phyloP scores from a whole-genome alignment of 2,797 vertebrate genomes.

The Falco columbarius region DNA sequence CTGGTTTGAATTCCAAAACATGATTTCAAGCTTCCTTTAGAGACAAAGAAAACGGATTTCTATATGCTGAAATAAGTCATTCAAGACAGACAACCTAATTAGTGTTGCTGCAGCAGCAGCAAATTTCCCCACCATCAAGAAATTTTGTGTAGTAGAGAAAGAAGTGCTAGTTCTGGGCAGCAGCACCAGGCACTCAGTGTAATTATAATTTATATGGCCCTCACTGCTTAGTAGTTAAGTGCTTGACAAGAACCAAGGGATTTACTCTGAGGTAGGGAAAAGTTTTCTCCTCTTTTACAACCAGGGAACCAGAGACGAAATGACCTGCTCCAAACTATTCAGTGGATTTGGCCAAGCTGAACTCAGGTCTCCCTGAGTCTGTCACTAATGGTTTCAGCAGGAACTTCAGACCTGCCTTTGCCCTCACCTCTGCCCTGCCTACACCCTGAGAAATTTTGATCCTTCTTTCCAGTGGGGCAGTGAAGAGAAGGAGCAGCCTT shows the following conservation, averaged over 20 bases:
- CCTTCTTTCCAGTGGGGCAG: neutral
- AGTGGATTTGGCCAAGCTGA: neutral
- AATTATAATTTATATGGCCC: conserved; percentile 64
- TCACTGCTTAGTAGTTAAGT: conserved; percentile 36
- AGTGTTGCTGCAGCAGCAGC: neutral
- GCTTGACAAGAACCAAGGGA: conserved; percentile 61
- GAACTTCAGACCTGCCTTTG: neutral
- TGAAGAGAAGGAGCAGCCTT: neutral
- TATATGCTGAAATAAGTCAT: conserved; percentile 24
- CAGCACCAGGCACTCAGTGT: conserved; percentile 44
- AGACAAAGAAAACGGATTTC: conserved; percentile 51
- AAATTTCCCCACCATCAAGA: conserved; percentile 55
- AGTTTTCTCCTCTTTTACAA: conserved; percentile 46
- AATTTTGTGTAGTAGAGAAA: conserved; percentile 46
- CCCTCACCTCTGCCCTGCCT: neutral
- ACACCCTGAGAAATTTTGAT: neutral
- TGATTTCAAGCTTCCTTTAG: conserved; percentile 42
- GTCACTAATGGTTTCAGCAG: neutral
- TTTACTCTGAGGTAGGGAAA: conserved; percentile 56
- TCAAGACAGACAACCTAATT: conserved; percentile 54
- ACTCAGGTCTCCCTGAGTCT: neutral
- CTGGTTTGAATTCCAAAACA: conserved; percentile 63
- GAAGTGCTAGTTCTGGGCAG: conserved; percentile 64
- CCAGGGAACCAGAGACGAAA: neutral
- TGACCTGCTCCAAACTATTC: neutral